Conservation (phyloP, 2,888 invertebrate genomes). For the Euplagia quadripunctaria region DNA sequence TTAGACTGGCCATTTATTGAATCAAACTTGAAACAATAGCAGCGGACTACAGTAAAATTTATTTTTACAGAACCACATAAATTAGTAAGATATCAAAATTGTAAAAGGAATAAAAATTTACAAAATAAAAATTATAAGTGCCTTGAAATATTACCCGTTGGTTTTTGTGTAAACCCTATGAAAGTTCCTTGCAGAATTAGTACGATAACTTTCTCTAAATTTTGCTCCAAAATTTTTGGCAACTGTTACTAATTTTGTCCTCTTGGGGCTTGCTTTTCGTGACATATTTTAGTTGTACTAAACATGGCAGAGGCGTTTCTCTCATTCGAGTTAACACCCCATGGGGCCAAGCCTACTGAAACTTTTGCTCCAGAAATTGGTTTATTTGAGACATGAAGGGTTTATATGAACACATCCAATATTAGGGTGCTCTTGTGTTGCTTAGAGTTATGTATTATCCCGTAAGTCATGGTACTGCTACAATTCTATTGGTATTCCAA, state of each 20-base stretch:
- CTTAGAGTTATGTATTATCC: neutral
- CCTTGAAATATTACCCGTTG: neutral
- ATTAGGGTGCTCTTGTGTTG: neutral
- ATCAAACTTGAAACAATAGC: too few species aligned
- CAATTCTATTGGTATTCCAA: neutral
- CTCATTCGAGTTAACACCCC: constrained; percentile 42
- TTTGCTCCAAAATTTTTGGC: constrained; percentile 40
- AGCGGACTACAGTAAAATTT: too few species aligned
- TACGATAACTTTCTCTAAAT: constrained; percentile 17
- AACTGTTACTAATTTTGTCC: constrained; percentile 43
- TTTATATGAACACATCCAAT: neutral
- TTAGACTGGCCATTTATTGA: too few species aligned
- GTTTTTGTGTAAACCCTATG: neutral
- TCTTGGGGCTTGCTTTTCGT: constrained; percentile 29
- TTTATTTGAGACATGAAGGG: constrained; percentile 31
- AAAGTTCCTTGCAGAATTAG: constrained; percentile 2
- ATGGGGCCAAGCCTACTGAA: constrained; percentile 41
- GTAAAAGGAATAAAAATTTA: too few species aligned
- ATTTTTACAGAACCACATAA: too few species aligned
- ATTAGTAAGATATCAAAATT: too few species aligned
- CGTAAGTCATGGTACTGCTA: neutral
- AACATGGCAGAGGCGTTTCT: constrained; percentile 42
- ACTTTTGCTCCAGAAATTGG: constrained; percentile 42
- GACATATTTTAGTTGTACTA: constrained; percentile 34
- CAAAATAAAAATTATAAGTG: too few species aligned